A percentile compares a stretch with the other conserved stretches of the same genome.
phyloP scores from a whole-genome alignment of 2,113 vertebrate species.

The Okapia johnstoni region DNA sequence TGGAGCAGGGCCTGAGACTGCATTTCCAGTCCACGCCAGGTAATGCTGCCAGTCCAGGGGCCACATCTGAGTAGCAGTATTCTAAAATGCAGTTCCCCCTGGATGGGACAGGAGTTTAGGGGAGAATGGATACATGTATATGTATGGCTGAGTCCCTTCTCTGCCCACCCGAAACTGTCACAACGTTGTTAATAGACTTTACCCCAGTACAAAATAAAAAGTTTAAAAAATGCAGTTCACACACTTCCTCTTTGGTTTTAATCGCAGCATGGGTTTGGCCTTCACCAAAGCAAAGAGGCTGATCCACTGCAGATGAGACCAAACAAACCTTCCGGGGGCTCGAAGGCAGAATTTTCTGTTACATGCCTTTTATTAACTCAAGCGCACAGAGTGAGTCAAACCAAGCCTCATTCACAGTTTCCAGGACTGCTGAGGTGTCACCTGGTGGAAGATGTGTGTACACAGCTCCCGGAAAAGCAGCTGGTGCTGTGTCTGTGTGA shows the following conservation, averaged over 20 bases:
- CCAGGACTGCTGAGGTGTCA: not conserved
- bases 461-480: not conserved
- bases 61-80: not conserved
- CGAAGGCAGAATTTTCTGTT: not conserved
- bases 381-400: not conserved
- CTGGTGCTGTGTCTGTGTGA: not conserved
- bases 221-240: not conserved
- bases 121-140: not conserved
- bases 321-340: not conserved
- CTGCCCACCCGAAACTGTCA: not conserved
- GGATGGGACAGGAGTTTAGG: not conserved
- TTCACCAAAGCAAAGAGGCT: not conserved
- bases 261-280: not conserved
- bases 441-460: not conserved
- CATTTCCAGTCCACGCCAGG: not conserved
- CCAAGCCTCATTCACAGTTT: not conserved
- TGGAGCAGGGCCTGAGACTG: not conserved
- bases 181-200: not conserved
- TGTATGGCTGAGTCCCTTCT: not conserved
- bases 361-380: not conserved
- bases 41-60: not conserved
- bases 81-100: not conserved
- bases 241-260: not conserved
- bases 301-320: not conserved
- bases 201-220: not conserved